Evolutionary conservation across 2,888 invertebrate genomes (phyloP), one percentile per base, ranked within the genome.

Genomic region (Diaperis boleti): DNA sequence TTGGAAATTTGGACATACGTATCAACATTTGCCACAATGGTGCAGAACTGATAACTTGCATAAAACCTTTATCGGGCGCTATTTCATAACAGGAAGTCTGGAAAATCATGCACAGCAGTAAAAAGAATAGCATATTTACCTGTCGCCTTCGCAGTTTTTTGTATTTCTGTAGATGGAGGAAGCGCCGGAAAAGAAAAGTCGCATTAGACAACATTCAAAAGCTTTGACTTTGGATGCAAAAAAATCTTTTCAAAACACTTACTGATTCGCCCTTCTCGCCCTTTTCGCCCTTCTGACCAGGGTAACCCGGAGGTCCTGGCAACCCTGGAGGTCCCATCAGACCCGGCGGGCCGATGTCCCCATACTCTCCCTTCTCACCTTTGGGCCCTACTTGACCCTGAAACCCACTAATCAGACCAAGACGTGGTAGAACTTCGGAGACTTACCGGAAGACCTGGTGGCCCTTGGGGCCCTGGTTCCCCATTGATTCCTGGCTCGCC

Each of bases 181-280:
- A 35, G 47, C 45, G 61, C 66, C 65, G 74, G 75, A 72, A 76
- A 73, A 69, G 69, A 67, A 66, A 71, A 67, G 20, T 31, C 31
- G 60, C 60, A 60, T 60, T 60, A 60, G 60, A 60, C 44, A 10
- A 29, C 52, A 60, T 60, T 52, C 67, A 57, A 45, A 62, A 59
- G 35, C 41, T 42, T 18, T 42, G 3, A 39, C 14, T 15, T 15
- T 15, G 33, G 33, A 39, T 39, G 39, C 15, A 39, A 42, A 10
- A 20, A 11, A 20, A 18, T 1, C n/a, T n/a, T 42, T 42, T 42
- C 17, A 20, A 15, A 8, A 50, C 22, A 86, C 90, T 90, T 85
- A 94, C 94, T 88, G 94, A 94, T 86, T 95, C 95, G 22, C 95
- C 95, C 78, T 95, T 94, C 79, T 95, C 94, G 26, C 96, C 95